phyloP scores from a whole-genome alignment of 1,140 invertebrate genomes.

The Caenorhabditis tropicalis region DNA sequence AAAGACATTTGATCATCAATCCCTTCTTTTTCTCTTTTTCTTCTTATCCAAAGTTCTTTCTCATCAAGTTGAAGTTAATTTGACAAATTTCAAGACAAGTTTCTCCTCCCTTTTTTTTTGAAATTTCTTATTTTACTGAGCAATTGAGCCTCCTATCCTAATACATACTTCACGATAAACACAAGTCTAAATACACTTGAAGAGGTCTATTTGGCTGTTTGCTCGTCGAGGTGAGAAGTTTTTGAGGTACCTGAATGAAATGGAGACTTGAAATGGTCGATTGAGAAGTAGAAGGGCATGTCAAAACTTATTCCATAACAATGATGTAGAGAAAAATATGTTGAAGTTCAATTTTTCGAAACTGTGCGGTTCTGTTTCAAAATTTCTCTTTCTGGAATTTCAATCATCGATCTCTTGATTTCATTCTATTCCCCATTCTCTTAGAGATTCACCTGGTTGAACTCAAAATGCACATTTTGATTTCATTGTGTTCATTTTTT shows the following conservation, averaged over 20 bases:
- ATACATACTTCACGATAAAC: background rate
- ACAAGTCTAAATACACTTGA: background rate
- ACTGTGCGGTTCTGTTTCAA: too few relatives aligned
- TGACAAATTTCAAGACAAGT: background rate
- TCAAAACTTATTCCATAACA: too few relatives aligned
- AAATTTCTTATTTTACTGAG: background rate
- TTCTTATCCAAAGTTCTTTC: background rate
- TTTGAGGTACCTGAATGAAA: background rate
- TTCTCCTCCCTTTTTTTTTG: background rate
- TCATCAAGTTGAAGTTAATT: conserved; percentile 3
- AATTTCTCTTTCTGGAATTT: too few relatives aligned
- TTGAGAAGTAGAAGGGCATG: too few relatives aligned
- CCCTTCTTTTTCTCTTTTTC: background rate
- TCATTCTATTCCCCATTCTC: too few relatives aligned
- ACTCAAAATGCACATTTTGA: too few relatives aligned
- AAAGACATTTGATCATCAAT: too few relatives aligned
- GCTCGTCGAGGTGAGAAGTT: background rate
- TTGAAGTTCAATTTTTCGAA: too few relatives aligned
- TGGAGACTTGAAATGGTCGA: background rate
- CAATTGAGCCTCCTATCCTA: background rate
- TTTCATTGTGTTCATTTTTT: background rate
- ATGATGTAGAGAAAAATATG: too few relatives aligned
- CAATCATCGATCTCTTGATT: too few relatives aligned
- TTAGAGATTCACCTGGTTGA: too few relatives aligned
- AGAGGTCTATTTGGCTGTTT: background rate